Percentiles rank a stretch among this genome's conserved stretches.
phyloP scores from a whole-genome alignment of 2,888 invertebrate genomes.

The Acleris emargana region DNA sequence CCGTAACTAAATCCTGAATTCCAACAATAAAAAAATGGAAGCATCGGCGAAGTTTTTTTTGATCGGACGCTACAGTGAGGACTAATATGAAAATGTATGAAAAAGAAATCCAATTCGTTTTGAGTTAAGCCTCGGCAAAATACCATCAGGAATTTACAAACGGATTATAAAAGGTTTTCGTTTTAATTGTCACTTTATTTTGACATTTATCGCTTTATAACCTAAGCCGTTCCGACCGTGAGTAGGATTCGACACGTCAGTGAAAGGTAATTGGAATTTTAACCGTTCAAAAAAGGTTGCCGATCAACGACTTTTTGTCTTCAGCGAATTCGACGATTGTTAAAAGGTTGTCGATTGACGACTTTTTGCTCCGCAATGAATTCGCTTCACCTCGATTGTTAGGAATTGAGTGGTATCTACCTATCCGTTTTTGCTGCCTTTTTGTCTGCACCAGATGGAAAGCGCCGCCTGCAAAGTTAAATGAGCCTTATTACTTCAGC shows the following conservation, averaged over 20 bases:
- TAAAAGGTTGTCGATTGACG: neutral
- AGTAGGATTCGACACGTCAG: conserved; percentile 11
- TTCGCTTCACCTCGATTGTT: neutral
- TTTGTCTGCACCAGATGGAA: neutral
- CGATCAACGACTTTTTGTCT: neutral
- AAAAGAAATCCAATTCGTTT: too few species aligned
- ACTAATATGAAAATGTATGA: neutral
- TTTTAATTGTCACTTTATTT: conserved; percentile 9
- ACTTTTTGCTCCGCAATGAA: neutral
- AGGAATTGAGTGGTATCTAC: conserved; percentile 15
- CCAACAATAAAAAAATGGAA: too few species aligned
- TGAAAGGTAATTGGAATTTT: conserved; percentile 28
- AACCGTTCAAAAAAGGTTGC: conserved; percentile 12
- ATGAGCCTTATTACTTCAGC: neutral
- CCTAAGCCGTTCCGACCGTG: neutral
- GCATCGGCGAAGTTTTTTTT: too few species aligned
- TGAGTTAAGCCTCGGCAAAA: neutral
- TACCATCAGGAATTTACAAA: neutral
- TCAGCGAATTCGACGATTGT: neutral
- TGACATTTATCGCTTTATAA: conserved; percentile 1
- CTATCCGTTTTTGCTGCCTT: conserved; percentile 11
- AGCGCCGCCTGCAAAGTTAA: neutral
- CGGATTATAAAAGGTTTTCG: neutral
- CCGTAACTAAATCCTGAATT: too few species aligned
- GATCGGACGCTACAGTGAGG: neutral